phyloP scores from a whole-genome alignment of 2,888 invertebrate genomes.

The Latrodectus hesperus region DNA sequence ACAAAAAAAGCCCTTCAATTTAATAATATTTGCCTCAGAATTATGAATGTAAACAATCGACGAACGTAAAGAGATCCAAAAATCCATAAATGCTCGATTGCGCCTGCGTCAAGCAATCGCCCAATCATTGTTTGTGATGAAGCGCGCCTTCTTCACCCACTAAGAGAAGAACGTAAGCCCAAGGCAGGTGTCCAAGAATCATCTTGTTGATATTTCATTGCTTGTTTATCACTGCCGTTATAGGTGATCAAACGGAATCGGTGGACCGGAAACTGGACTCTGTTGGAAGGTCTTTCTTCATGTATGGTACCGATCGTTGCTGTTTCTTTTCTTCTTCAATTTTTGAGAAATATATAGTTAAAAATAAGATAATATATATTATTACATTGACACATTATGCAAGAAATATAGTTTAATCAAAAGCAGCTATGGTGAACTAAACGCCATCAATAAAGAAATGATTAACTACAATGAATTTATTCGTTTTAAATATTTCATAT shows the following conservation, averaged over 20 bases:
- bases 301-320: constrained; percentile 66
- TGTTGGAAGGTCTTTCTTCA: constrained; percentile 39
- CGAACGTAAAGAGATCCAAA: neutral
- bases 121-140: constrained; percentile 33
- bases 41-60: no score
- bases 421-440: no score
- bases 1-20: no score
- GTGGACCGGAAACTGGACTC: constrained; percentile 14
- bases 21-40: no score
- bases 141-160: constrained; percentile 45
- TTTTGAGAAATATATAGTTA: no score
- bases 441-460: no score
- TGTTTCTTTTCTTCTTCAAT: constrained; percentile 14
- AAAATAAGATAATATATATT: no score
- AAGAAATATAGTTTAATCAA: no score
- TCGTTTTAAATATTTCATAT: no score
- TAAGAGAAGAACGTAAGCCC: constrained; percentile 25
- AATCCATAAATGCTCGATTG: constrained; percentile 4
- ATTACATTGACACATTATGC: no score
- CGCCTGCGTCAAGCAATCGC: constrained; percentile 14
- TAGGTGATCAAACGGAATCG: neutral
- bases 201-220: constrained; percentile 27
- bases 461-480: no score
- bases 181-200: constrained; percentile 16
- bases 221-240: neutral